Evolutionary conservation across 2,888 invertebrate species (phyloP), one percentile per base, ranked within the genome.

Genomic region (Synanthedon tipuliformis): DNA sequence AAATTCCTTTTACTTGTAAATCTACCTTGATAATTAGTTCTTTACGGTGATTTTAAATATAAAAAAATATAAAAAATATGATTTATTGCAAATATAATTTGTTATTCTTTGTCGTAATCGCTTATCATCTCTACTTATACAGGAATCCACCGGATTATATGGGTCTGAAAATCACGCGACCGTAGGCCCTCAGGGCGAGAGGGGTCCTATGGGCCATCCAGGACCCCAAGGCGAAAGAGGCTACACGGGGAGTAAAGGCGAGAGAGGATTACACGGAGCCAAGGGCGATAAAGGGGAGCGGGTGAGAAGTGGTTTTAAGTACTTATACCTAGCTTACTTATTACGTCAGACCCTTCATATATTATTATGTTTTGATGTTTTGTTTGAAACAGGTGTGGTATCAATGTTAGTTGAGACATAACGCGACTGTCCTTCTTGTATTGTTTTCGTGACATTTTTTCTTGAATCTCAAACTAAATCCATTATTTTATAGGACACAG

Each of bases 281-380:
- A 90, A 91, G 75, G 92, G 94, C 59, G 88, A 89, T 63, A 92
- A 92, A 82, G 94, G 95, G 59, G 93, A 93, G 66, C 90, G 94
- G 81, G 95, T 90, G 73, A 89, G 90, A 34, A 34, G 34, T 34
- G 10, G 34, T 34, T 34, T 34, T 34, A 34, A 34, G 34, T 34
- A 34, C 34, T 34, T 34, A 86, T 67, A 62, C 27, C 27, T 34
- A 34, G 34, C 8, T 10, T 50, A 18, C 34, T 34, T 50, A 18
- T 50, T 16, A 50, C 34, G 10, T 34, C 34, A 34, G 8, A 10
- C 34, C 34, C 34, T 34, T 34, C 34, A 13, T 15, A 45, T n/a
- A 45, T 13, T n/a, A n/a, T 56, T 56, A 55, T 55, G 49, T 52
- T 52, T 50, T 40, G 50, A 48, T 12, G 16, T 54, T 52, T 48